Base-by-base conservation (phyloP, 64 coral and sea anemone genomes). In the Platygyra sinensis region DNA sequence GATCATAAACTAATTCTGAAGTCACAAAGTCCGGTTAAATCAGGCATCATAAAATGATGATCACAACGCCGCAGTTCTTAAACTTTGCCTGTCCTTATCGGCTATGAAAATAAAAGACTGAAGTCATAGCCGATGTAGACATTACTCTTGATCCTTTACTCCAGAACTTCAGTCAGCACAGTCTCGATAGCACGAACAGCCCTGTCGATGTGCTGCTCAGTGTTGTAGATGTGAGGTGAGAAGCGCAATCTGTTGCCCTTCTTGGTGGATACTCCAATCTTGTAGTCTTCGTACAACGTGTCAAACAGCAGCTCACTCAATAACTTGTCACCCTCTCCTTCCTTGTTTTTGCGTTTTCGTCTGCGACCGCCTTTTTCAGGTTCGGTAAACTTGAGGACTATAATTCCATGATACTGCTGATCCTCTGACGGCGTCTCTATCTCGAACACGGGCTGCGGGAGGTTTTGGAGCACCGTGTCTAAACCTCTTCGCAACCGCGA, bases 191-290 rank as follows among this genome's bases (percentile, higher is more conserved):
- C 76, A 12, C 10, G 9, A 29, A 29, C 49, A 18, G 12, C 80
- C 28, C 80, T 22, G 12, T 84, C 80, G 0, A 84, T 84, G 13
- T 67, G 80, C 30, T 67, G 17, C 14, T 67, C 59, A 13, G 30
- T 84, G 18, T 84, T 84, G 80, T 84, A 64, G 16, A 84, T 65
- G 61, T 84, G 60, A 20, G 80, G 80, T 4, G 61, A 84, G 60
- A 65, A 24, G 2, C 80, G 27, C 61, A 84, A 38, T 55, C 80
- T 19, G 31, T 67, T 84, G 12, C 80, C 59, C 7, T 84, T 64
- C 80, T 84, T 67, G 30, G 30, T 46, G 7, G 80, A 84, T 0
- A 84, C 80, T 0, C 80, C 80, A 25, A 84, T 84, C 28, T 84
- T 84, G 60, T 84, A 25, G 19, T 67, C 25, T 29, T 65, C 60